Conservation (phyloP, 2,113 vertebrate species). For the Dipodomys stephensi region DNA sequence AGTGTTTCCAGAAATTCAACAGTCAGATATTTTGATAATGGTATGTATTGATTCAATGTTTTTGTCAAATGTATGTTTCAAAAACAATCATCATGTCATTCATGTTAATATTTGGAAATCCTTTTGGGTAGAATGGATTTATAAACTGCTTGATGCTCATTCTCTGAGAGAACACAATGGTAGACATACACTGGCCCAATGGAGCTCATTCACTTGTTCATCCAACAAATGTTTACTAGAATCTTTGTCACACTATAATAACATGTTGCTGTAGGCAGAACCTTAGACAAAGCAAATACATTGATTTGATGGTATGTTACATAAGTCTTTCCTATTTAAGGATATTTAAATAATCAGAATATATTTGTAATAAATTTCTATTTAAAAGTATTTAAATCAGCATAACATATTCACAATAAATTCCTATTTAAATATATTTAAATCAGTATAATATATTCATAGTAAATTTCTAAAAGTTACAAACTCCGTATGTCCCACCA, state of each 20-base stretch:
- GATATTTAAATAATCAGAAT: not conserved
- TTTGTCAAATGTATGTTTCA: not conserved
- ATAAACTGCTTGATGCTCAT: not conserved
- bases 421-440: not conserved
- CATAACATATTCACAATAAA: too few species aligned
- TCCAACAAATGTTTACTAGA: conserved; percentile 1
- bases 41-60: conserved; percentile 85
- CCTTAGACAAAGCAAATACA: not conserved
- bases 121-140: not conserved
- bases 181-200: not conserved
- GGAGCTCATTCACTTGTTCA: not conserved
- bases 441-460: not conserved
- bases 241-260: not conserved
- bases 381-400: not conserved
- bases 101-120: not conserved
- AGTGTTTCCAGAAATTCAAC: conserved; percentile 99
- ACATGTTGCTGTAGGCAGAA: not conserved
- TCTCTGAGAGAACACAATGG: not conserved
- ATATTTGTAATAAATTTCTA: not conserved
- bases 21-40: conserved; percentile 99
- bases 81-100: not conserved
- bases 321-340: not conserved
- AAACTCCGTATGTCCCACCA: not conserved
- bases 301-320: conserved; percentile 29
- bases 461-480: not conserved